phyloP scores from a whole-genome alignment of 1,140 invertebrate genomes.

The Hydropsyche tenuis region DNA sequence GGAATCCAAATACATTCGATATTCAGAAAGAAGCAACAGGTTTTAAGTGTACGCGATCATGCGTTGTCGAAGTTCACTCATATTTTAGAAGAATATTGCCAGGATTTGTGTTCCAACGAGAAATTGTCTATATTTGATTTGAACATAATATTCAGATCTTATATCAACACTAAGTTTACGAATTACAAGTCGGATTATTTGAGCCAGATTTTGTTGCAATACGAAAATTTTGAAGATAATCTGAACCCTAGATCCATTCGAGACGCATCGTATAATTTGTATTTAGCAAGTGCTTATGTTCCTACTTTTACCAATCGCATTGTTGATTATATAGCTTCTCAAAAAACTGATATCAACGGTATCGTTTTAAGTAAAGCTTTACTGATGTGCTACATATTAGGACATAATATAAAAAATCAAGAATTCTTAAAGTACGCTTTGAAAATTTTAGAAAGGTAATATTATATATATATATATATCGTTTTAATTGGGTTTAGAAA shows the following conservation, averaged over 20 bases:
- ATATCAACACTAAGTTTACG: not conserved
- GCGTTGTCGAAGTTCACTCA: not conserved
- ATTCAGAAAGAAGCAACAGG: not conserved
- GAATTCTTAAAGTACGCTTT: not conserved
- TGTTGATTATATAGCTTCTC: not conserved
- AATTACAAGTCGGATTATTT: not conserved
- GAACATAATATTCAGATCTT: not conserved
- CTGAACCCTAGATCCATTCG: not conserved
- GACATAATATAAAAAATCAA: slow-evolving; percentile 22
- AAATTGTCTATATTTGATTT: not conserved
- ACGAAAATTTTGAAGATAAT: not conserved
- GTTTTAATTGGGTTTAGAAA: not conserved
- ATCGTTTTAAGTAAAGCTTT: slow-evolving; percentile 34
- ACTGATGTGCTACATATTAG: slow-evolving; percentile 20
- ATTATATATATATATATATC: not conserved
- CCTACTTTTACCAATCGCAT: not conserved
- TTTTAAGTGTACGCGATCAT: not conserved
- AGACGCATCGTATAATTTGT: not conserved
- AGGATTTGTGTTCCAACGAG: not conserved
- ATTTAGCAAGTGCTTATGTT: not conserved
- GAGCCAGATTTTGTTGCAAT: not conserved
- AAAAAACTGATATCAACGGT: slow-evolving; percentile 6
- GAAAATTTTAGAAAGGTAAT: slow-evolving; percentile 29
- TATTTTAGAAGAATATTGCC: not conserved
- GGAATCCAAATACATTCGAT: not conserved